phyloP scores from a whole-genome alignment of 1,140 invertebrate species.

The Diabrotica undecimpunctata region DNA sequence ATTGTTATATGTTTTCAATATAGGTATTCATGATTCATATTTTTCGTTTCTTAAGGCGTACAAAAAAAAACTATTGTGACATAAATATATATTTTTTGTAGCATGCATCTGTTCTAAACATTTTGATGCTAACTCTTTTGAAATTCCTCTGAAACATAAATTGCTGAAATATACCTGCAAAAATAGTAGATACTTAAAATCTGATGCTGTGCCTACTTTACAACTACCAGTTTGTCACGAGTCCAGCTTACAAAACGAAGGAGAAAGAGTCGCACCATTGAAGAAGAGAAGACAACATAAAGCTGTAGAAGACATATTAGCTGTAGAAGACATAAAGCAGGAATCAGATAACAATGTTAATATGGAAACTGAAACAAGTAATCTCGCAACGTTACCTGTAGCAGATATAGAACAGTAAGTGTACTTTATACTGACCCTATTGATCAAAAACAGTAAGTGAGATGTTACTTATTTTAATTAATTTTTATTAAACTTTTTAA shows the following conservation, averaged over 20 bases:
- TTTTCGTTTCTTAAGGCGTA: too few relatives aligned
- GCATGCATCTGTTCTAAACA: too few relatives aligned
- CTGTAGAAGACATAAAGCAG: too few relatives aligned
- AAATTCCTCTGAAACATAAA: not conserved
- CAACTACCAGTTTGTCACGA: not conserved
- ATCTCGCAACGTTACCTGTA: too few relatives aligned
- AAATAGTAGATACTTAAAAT: not conserved
- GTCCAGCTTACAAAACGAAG: not conserved
- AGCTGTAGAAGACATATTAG: not conserved
- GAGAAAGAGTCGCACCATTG: not conserved
- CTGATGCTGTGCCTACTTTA: not conserved
- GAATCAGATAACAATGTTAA: not conserved
- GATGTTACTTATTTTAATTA: not conserved
- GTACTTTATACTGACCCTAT: too few relatives aligned
- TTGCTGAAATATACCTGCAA: not conserved
- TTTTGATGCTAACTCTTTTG: too few relatives aligned
- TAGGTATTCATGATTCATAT: too few relatives aligned
- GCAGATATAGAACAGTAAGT: too few relatives aligned
- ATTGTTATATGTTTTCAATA: too few relatives aligned
- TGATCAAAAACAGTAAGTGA: not conserved
- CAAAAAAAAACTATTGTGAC: too few relatives aligned
- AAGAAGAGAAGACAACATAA: not conserved
- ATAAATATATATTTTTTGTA: not conserved
- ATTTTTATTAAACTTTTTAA: not conserved
- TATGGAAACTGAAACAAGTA: not conserved